A percentile compares a stretch with the other conserved stretches of the same genome.
These are phyloP conservation scores for Taeniopygia guttata DNA, from an alignment of 2,797 vertebrate species.

Conservation along the genomic window DNA sequence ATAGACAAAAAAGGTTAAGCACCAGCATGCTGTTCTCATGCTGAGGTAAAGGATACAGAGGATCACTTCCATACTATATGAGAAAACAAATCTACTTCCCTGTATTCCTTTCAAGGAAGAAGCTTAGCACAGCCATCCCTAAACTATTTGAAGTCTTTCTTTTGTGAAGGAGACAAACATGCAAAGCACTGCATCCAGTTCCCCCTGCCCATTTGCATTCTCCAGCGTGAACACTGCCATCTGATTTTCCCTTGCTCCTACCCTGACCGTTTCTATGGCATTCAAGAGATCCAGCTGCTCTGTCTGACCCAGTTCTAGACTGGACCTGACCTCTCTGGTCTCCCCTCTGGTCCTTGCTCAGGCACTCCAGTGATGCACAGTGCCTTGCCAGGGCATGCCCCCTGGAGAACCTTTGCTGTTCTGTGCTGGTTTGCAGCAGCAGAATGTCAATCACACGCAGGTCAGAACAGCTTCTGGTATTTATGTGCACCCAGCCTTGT, in stretches of 20 bases:
- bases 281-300: not conserved
- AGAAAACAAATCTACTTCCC: not conserved
- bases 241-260: not conserved
- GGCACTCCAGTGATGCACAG: not conserved
- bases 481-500: not conserved
- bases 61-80: not conserved
- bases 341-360: not conserved
- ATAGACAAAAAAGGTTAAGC: not conserved
- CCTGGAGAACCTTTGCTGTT: not conserved
- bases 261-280: not conserved
- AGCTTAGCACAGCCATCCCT: not conserved
- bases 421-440: not conserved
- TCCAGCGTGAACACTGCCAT: not conserved
- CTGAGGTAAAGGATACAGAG: not conserved
- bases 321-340: not conserved
- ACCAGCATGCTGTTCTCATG: not conserved
- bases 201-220: not conserved
- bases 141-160: not conserved
- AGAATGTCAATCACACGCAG: not conserved
- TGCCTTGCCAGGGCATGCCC: not conserved
- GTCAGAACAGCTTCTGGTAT: not conserved
- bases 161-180: not conserved
- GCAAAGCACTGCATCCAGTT: not conserved
- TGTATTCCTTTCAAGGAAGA: not conserved
- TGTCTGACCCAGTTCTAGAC: not conserved